phyloP scores from a whole-genome alignment of 2,797 vertebrate genomes.

The Anguilla pacifica region DNA sequence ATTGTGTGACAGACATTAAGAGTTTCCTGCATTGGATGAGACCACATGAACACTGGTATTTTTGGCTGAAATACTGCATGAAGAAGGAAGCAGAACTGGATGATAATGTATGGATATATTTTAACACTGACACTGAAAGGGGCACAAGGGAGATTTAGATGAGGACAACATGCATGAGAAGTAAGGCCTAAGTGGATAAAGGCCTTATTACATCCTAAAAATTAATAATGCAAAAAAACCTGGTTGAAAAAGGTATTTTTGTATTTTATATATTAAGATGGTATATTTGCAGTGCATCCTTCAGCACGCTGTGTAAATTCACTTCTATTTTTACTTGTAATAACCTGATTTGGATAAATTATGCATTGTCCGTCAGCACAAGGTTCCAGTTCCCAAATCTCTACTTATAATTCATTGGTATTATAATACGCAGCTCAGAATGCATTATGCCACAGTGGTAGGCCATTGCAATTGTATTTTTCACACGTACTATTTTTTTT shows the following conservation, averaged over 20 bases:
- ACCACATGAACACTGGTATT: too few relatives aligned
- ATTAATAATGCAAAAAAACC: not conserved
- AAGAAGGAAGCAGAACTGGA: too few relatives aligned
- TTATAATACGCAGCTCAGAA: not conserved
- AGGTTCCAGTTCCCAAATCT: not conserved
- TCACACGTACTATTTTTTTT: not conserved
- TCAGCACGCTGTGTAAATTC: not conserved
- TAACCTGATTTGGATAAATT: not conserved
- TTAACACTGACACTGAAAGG: not conserved
- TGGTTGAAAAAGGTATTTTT: not conserved
- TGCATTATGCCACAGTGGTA: not conserved
- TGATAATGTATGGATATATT: not conserved
- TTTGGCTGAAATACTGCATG: too few relatives aligned
- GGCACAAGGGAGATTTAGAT: not conserved
- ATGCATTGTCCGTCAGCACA: not conserved
- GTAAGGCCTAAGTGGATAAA: not conserved
- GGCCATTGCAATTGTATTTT: not conserved
- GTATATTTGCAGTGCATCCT: not conserved
- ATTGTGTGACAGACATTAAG: too few relatives aligned
- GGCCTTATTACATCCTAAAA: not conserved
- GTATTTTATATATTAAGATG: too few relatives aligned
- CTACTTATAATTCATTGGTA: not conserved
- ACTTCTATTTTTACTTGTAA: not conserved
- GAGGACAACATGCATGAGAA: not conserved
- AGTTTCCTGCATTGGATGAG: too few relatives aligned